Base-by-base conservation (phyloP, 2,113 vertebrate genomes). In the Amphiprion percula region DNA sequence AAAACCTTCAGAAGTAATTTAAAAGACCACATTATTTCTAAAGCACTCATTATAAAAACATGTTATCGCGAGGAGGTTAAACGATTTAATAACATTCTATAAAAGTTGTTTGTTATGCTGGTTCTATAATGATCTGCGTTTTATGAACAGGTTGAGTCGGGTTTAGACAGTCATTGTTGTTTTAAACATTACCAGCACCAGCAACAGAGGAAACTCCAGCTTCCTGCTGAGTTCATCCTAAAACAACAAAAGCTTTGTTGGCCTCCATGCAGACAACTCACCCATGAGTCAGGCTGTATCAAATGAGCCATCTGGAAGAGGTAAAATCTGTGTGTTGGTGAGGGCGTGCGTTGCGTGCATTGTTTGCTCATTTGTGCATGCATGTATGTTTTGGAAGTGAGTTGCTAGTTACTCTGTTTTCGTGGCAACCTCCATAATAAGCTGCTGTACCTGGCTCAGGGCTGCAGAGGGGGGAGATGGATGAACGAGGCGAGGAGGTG, bases 381-480 rank as follows among this genome's bases (percentile, higher is more conserved):
- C 41, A 60, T 77, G 58, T 87, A 52, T 89, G 61, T 75, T 83
- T 79, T 83, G 63, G 74, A 89, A 19, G 28, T 58, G 49, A 50
- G 74, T 58, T 16, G 71, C 53, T 84, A 49, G 77, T 87, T 77
- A 79, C 76, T 75, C 63, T 87, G 88, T 90, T 92, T 86, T 80
- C 86, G 89, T 81, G 80, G 85, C 68, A 89, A 91, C 90, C 23
- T 10, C 14, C 82, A 90, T 78, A 92, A 92, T 87, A 87, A 66
- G 49, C 33, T 70, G 62, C 58, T 70, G 7, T 65, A 74, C 86
- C 83, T 86, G 74, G 53, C 75, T 73, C 30, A 23, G n/a, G 24
- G 66, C 56, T 54, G 77, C 65, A 77, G 63, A 72, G 65, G 54
- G 61, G 56, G 44, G 55, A 54, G 39, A 26, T 16, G 66, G 71